phyloP scores from a whole-genome alignment of 2,113 vertebrate species.

The Melospiza georgiana region DNA sequence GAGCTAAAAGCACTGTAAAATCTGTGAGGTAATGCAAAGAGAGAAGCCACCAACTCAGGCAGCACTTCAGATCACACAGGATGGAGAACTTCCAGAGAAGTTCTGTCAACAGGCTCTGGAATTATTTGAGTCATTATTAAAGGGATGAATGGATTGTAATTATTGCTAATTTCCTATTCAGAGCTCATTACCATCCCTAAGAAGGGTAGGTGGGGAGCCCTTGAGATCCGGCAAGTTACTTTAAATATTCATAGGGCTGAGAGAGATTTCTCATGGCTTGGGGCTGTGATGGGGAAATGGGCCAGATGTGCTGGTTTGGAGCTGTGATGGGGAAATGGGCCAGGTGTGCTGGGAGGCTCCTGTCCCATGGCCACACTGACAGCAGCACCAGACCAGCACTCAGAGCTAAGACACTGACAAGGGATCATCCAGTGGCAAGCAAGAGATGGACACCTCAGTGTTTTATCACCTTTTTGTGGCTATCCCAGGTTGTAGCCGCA shows the following conservation, averaged over 20 bases:
- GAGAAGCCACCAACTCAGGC: not conserved
- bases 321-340: not conserved
- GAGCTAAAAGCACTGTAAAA: not conserved
- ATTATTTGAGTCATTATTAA: not conserved
- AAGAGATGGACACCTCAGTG: not conserved
- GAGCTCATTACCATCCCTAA: constrained; percentile 8
- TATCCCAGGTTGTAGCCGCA: not conserved
- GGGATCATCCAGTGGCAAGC: not conserved
- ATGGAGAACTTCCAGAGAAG: not conserved
- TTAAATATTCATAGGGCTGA: constrained; percentile 40
- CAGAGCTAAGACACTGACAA: rapidly evolving
- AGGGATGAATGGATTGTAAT: constrained; percentile 10
- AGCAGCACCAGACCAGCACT: not conserved
- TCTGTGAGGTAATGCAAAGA: not conserved
- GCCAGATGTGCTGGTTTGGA: not conserved
- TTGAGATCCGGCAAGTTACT: not conserved
- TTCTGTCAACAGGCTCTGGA: not conserved
- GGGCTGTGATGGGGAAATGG: not conserved
- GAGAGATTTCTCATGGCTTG: not conserved
- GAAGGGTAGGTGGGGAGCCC: not conserved
- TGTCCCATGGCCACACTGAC: rapidly evolving
- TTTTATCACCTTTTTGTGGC: not conserved
- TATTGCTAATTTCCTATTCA: constrained; percentile 43
- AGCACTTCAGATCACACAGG: not conserved
- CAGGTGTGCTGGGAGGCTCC: rapidly evolving